A percentile compares a stretch with the other conserved stretches of the same genome.
phyloP scores from a whole-genome alignment of 2,113 vertebrate genomes.

The Amblyornis subalaris region DNA sequence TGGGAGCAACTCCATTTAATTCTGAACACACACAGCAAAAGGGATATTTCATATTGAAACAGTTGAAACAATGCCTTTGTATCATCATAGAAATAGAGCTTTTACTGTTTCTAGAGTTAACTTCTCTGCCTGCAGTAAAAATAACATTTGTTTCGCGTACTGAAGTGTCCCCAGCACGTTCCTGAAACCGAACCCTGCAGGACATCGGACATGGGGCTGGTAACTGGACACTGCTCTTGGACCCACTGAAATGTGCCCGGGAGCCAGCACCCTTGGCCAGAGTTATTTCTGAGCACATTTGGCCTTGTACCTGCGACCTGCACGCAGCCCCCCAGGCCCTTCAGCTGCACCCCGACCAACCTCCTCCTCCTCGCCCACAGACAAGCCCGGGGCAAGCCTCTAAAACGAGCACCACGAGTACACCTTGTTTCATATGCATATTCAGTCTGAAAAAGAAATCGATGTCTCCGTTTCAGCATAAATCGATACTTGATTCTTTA shows the following conservation, averaged over 20 bases:
- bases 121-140: slow-evolving; percentile 16
- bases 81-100: not conserved
- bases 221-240: slow-evolving; percentile 40
- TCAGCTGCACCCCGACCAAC: not conserved
- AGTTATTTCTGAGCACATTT: not conserved
- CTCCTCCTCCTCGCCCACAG: not conserved
- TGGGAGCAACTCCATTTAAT: accelerated
- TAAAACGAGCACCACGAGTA: not conserved
- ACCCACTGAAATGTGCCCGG: not conserved
- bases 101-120: not conserved
- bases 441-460: not conserved
- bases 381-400: not conserved
- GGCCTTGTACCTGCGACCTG: not conserved
- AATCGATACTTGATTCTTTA: not conserved
- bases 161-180: not conserved
- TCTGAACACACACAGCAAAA: not conserved
- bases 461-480: not conserved
- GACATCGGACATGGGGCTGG: not conserved
- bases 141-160: not conserved
- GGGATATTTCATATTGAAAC: accelerated
- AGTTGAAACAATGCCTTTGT: not conserved
- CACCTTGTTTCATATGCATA: not conserved
- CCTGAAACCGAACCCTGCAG: slow-evolving; percentile 25
- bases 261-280: not conserved
- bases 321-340: not conserved